Percentiles rank a stretch among this genome's conserved stretches.
Evolutionary conservation across 2,888 invertebrate species (phyloP).

Genomic region (Drosophila cracens): DNA sequence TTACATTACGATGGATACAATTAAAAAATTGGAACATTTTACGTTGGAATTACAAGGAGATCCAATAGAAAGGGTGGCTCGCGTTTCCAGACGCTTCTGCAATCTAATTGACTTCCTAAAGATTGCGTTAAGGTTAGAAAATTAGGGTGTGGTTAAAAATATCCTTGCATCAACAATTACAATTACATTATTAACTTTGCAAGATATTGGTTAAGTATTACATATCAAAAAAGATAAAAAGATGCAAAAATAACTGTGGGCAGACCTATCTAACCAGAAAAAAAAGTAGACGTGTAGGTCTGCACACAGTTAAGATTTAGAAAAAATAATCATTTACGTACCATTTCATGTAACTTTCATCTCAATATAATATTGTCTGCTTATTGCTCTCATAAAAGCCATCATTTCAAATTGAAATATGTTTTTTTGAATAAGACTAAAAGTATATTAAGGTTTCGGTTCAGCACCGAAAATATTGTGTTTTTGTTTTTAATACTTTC

Average conservation of each 20-base stretch:
- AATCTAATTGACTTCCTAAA: conserved; percentile 58
- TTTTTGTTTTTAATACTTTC: neutral
- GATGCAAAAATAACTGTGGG: neutral
- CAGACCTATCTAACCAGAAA: neutral
- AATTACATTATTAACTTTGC: neutral
- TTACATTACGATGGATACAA: neutral
- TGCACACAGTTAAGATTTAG: neutral
- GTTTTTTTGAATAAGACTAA: neutral
- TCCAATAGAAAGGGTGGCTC: conserved; percentile 48
- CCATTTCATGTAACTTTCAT: neutral
- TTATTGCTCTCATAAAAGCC: neutral
- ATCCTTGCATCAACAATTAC: neutral
- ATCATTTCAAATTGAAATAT: neutral
- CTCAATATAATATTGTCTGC: too few relatives aligned
- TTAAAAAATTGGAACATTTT: conserved; percentile 25
- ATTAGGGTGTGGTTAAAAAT: neutral
- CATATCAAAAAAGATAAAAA: neutral
- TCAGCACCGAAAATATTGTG: neutral
- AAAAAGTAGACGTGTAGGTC: too few relatives aligned
- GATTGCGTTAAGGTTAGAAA: conserved; percentile 48
- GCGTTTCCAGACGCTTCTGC: conserved; percentile 41
- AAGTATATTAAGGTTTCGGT: neutral
- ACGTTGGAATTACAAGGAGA: conserved; percentile 35
- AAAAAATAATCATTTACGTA: neutral
- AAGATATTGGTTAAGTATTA: neutral